These are phyloP conservation scores for Ophion slaviceki DNA, from an alignment of 2,888 invertebrate species.

Conservation along the genomic window DNA sequence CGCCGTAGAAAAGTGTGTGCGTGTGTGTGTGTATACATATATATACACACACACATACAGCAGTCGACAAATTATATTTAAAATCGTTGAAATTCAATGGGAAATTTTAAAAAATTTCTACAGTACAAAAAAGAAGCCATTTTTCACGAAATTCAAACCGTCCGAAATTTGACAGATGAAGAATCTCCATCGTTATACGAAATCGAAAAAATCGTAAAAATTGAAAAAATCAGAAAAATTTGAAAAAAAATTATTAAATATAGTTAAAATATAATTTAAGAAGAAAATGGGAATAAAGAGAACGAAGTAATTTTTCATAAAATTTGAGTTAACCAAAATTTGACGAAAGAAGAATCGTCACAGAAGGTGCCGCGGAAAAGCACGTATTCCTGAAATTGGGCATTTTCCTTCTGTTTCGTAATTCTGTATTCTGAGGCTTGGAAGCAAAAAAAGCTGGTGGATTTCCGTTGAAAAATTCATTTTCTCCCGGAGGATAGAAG, in stretches of 20 bases:
- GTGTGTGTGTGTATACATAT: too few species aligned
- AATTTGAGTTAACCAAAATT: too few species aligned
- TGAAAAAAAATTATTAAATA: too few species aligned
- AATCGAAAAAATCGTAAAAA: too few species aligned
- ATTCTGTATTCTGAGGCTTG: background rate
- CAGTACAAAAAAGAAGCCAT: background rate
- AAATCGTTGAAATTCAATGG: background rate
- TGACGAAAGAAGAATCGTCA: too few species aligned
- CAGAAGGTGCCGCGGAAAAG: too few species aligned
- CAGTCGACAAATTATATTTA: too few species aligned
- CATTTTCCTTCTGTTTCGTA: background rate
- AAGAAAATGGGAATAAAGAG: background rate
- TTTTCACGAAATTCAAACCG: too few species aligned
- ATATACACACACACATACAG: too few species aligned
- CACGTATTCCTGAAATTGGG: background rate
- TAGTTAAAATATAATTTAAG: background rate
- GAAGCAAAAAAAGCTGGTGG: background rate
- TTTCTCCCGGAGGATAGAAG: constrained; percentile 25
- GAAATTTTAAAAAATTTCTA: background rate
- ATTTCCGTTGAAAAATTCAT: constrained; percentile 45
- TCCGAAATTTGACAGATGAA: too few species aligned
- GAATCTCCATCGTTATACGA: too few species aligned
- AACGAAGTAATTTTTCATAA: background rate
- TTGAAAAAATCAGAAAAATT: too few species aligned
- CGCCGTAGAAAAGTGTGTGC: background rate